phyloP scores from a whole-genome alignment of 2,113 vertebrate species.

The Erpornis zantholeuca region DNA sequence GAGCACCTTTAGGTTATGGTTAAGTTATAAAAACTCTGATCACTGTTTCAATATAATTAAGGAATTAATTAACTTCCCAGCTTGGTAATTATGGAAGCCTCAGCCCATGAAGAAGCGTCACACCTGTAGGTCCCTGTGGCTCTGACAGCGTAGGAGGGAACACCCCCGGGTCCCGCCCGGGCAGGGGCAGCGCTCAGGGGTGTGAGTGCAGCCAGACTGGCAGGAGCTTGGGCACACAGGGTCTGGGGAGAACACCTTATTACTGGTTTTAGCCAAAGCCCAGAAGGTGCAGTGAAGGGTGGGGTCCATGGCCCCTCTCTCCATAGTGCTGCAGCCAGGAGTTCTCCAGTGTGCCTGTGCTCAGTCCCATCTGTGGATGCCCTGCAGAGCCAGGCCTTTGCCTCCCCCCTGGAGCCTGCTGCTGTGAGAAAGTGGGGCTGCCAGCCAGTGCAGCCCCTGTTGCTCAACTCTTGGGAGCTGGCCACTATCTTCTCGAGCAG shows the following conservation, averaged over 20 bases:
- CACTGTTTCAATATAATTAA: not conserved
- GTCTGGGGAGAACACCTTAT: not conserved
- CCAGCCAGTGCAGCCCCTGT: not conserved
- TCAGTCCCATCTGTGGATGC: not conserved
- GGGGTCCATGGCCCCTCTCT: fast-evolving
- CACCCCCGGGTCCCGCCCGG: not conserved
- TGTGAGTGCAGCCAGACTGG: not conserved
- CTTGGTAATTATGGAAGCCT: not conserved
- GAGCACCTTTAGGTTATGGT: not conserved
- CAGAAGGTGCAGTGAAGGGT: not conserved
- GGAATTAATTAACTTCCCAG: slow-evolving; percentile 6
- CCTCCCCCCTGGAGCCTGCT: not conserved
- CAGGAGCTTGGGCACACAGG: not conserved
- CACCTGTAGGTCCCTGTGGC: not conserved
- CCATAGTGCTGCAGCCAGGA: not conserved
- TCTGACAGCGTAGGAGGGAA: not conserved
- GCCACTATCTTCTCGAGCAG: not conserved
- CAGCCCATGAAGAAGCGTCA: not conserved
- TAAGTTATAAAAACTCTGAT: not conserved
- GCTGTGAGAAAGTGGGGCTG: not conserved
- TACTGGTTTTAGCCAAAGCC: not conserved
- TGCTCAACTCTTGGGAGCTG: not conserved
- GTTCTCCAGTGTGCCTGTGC: fast-evolving
- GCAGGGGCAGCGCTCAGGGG: fast-evolving
- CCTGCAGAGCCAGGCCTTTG: not conserved